Percentiles rank a stretch among this genome's conserved stretches.
Conservation (phyloP, 2,113 vertebrate genomes). For the Panthera leo region DNA sequence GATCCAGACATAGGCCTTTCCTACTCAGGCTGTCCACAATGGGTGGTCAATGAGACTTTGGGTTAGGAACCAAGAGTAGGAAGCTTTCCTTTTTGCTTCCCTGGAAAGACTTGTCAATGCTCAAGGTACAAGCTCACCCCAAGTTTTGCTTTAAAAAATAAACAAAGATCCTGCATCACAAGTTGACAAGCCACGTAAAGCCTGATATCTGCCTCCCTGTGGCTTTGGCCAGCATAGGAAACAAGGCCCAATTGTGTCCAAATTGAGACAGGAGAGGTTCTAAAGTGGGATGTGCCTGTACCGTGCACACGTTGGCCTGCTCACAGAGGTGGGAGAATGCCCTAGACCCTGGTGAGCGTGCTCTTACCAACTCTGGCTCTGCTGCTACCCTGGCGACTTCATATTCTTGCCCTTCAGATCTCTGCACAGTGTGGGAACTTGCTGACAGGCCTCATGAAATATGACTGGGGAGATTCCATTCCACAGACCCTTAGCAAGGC, state of each 20-base stretch:
- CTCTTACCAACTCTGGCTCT: neutral
- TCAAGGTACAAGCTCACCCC: neutral
- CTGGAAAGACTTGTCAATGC: neutral
- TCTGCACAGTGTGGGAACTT: rapidly evolving
- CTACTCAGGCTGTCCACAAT: neutral
- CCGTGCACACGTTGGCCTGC: neutral
- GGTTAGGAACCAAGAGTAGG: neutral
- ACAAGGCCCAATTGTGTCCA: rapidly evolving
- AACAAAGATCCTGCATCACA: neutral
- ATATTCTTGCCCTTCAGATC: neutral
- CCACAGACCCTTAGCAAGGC: constrained; percentile 24
- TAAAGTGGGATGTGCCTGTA: neutral
- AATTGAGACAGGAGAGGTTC: rapidly evolving
- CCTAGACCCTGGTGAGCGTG: rapidly evolving
- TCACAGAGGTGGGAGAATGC: neutral
- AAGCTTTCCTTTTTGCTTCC: neutral
- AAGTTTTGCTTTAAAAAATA: neutral
- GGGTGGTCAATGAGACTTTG: neutral
- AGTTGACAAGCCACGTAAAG: neutral
- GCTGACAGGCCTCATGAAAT: constrained; percentile 41
- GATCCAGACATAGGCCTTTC: neutral
- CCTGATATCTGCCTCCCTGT: no score
- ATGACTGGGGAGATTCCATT: neutral
- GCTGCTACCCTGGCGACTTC: rapidly evolving
- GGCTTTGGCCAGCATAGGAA: neutral